These are phyloP conservation scores for Sphaerophoria rueppellii DNA, from an alignment of 2,888 invertebrate species.

Conservation along the genomic window DNA sequence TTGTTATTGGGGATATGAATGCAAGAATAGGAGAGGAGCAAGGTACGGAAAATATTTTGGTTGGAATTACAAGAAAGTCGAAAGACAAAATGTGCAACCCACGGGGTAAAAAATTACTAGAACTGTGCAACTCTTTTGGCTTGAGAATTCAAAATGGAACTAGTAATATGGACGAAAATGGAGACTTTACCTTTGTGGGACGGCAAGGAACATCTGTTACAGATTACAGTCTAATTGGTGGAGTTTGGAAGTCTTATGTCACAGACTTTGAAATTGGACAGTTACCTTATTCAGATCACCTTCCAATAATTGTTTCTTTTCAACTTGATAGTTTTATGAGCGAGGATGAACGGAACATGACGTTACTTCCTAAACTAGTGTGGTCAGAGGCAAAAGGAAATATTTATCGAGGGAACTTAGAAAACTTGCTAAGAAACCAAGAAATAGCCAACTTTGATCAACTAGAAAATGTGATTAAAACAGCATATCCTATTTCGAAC, in stretches of 20 bases:
- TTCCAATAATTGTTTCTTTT: not conserved
- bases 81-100: constrained; percentile 14
- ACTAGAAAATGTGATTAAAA: constrained; percentile 1
- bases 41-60: not conserved
- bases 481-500: not conserved
- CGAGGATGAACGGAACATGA: not conserved
- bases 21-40: not conserved
- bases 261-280: constrained; percentile 8
- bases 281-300: constrained; percentile 20
- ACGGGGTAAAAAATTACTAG: constrained; percentile 12
- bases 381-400: not conserved
- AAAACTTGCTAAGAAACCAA: not conserved
- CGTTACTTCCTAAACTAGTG: not conserved
- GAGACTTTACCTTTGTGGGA: constrained; percentile 24
- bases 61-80: not conserved
- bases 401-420: not conserved
- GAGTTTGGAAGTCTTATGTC: not conserved
- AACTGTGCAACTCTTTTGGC: constrained; percentile 9
- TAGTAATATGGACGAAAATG: not conserved
- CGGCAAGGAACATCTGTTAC: constrained; percentile 21
- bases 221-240: constrained; percentile 15
- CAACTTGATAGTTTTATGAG: not conserved
- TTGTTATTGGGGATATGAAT: constrained; percentile 7
- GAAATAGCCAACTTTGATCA: not conserved
- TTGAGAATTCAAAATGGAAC: constrained; percentile 3